phyloP scores from a whole-genome alignment of 2,888 invertebrate species.

The Micropterix aruncella region DNA sequence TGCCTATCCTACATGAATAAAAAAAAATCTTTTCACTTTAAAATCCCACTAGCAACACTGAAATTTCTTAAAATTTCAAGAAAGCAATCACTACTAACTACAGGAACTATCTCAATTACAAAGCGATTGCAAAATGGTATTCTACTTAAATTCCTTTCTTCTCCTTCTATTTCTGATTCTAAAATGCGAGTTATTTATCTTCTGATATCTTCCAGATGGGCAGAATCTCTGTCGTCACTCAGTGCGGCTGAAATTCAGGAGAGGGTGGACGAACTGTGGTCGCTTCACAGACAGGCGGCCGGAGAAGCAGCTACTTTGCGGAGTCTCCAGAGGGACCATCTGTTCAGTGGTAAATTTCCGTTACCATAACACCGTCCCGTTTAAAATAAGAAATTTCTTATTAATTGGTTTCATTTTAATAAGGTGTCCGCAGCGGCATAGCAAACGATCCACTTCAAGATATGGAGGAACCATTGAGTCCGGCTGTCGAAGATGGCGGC shows the following conservation, averaged over 20 bases:
- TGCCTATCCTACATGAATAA: too few species aligned
- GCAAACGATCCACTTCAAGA: slow-evolving; percentile 37
- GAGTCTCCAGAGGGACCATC: slow-evolving; percentile 26
- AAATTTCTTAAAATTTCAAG: too few species aligned
- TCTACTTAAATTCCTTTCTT: background rate
- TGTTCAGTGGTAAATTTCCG: background rate
- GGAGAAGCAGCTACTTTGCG: slow-evolving; percentile 36
- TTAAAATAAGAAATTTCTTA: slow-evolving; percentile 3
- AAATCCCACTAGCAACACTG: too few species aligned
- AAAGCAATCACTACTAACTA: too few species aligned
- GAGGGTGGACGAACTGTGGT: slow-evolving; percentile 33
- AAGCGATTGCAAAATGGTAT: too few species aligned
- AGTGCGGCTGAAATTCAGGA: slow-evolving; percentile 9
- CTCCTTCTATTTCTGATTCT: too few species aligned
- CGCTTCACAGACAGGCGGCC: slow-evolving; percentile 32
- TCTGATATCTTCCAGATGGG: too few species aligned
- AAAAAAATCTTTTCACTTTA: too few species aligned
- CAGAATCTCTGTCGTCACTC: slow-evolving; percentile 9
- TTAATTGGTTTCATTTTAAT: slow-evolving; percentile 1
- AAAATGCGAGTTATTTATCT: too few species aligned
- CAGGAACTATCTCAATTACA: too few species aligned
- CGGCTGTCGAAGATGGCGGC: slow-evolving; percentile 20
- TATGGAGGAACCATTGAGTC: slow-evolving; percentile 18
- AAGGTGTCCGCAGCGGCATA: background rate
- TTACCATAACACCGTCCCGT: too few species aligned